phyloP scores from a whole-genome alignment of 2,797 vertebrate species.

The Anabas testudineus region DNA sequence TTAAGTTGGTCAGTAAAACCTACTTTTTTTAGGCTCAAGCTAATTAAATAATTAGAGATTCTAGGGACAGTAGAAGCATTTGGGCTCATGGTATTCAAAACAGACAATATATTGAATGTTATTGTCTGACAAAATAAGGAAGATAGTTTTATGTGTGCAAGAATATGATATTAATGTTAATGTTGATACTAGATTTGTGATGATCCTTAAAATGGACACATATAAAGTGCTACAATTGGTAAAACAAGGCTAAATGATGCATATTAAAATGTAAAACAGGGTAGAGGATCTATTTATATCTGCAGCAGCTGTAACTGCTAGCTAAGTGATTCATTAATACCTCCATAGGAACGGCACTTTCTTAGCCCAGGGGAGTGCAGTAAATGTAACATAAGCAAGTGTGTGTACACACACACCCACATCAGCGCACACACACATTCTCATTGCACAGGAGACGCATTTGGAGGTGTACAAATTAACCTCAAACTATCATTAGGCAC shows the following conservation, averaged over 20 bases:
- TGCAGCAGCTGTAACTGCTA: slow-evolving; percentile 69
- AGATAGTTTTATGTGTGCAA: background rate
- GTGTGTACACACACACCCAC: background rate
- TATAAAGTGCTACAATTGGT: background rate
- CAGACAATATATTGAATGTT: too few species aligned
- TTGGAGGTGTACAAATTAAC: slow-evolving; percentile 73
- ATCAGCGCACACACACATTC: slow-evolving; percentile 31
- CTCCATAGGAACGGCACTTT: slow-evolving; percentile 55
- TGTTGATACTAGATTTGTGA: background rate
- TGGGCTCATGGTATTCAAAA: too few species aligned
- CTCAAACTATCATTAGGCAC: slow-evolving; percentile 76
- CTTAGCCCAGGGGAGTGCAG: slow-evolving; percentile 53
- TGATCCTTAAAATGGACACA: background rate
- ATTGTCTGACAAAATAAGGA: background rate
- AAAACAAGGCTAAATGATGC: slow-evolving; percentile 42
- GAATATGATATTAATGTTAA: background rate
- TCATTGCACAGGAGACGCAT: slow-evolving; percentile 58
- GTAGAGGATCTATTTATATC: slow-evolving; percentile 63
- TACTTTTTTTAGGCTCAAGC: too few species aligned
- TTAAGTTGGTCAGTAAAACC: too few species aligned
- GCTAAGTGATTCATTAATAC: slow-evolving; percentile 76
- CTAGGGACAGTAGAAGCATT: too few species aligned
- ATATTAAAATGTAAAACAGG: slow-evolving; percentile 60
- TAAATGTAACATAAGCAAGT: slow-evolving; percentile 62
- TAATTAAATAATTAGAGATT: too few species aligned